Base-by-base conservation (phyloP, 92 coral and sea anemone species). In the Bergia sp. region DNA sequence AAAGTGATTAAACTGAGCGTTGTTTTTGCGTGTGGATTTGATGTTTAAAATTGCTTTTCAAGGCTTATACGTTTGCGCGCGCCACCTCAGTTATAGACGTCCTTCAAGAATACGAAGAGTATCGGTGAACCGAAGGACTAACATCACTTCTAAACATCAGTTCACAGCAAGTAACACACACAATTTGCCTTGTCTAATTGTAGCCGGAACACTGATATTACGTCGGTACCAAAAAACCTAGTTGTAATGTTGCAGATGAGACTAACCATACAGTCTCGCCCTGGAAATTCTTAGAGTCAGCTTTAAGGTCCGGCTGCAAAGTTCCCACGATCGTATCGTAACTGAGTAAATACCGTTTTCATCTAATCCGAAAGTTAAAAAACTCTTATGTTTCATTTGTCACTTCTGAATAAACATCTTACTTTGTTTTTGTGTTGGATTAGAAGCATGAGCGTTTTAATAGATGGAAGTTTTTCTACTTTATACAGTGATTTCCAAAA, bases 351-450 rank as follows among this genome's bases (percentile, higher is more conserved):
- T 50, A 84, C 45, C 64, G 40, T 50, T 45, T 84, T 43, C 41
- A 29, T 29, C 44, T 83, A 67, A 83, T 67, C 77, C 87, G 55
- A 37, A 84, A 69, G 61, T 71, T 45, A 41, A 47, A 44, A 38
- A 45, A 71, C 82, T 49, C 66, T n/a, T 29, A 45, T 43, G 9
- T 20, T 15, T 84, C 13, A 69, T 21, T 71, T 44, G 50, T 36
- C 78, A 44, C 64, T 45, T 84, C 47, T 29, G 77, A 44, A 83
- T 44, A 83, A 84, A 71, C 79, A 69, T 1, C n/a, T 37, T 3
- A 57, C 38, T 37, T 84, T 84, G 78, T 83, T 71, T 84, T 69
- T 69, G 77, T 47, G 43, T 38, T 36, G 79, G 77, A 69, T 84
- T 71, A 40, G n/a, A 57, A 11, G 12, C 23, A 53, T 41, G 71